phyloP scores from a whole-genome alignment of 2,797 vertebrate genomes.

The Thamnophis elegans region DNA sequence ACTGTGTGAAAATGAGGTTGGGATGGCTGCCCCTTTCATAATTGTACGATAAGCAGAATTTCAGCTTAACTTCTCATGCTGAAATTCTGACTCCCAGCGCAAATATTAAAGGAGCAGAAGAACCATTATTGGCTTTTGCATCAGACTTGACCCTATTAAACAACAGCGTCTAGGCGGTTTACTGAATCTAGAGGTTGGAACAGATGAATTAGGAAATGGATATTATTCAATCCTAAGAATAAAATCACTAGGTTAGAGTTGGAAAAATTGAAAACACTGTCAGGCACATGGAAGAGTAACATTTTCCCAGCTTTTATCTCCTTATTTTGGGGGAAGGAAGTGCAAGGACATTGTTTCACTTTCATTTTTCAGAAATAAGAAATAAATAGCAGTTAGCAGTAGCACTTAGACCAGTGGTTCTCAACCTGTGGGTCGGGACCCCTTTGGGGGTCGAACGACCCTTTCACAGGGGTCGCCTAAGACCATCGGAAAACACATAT shows the following conservation, averaged over 20 bases:
- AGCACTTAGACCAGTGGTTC: no score
- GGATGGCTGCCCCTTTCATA: background rate
- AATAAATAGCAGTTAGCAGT: no score
- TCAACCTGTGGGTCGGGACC: no score
- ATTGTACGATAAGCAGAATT: background rate
- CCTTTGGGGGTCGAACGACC: no score
- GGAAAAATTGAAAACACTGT: background rate
- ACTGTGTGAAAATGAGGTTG: background rate
- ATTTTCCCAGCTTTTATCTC: background rate
- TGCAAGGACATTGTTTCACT: background rate
- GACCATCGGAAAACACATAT: no score
- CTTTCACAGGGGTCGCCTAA: no score
- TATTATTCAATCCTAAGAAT: background rate
- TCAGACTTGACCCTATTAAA: background rate
- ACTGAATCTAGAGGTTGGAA: background rate
- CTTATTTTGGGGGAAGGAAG: background rate
- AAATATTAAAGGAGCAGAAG: background rate
- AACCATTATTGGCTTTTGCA: background rate
- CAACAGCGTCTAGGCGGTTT: background rate
- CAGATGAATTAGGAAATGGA: background rate
- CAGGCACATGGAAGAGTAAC: background rate
- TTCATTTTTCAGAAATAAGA: background rate
- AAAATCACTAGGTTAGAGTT: background rate
- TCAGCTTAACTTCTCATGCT: background rate
- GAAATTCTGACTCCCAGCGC: background rate